Evolutionary conservation across 1,140 invertebrate genomes (phyloP).

Genomic region (Bombus picipes): DNA sequence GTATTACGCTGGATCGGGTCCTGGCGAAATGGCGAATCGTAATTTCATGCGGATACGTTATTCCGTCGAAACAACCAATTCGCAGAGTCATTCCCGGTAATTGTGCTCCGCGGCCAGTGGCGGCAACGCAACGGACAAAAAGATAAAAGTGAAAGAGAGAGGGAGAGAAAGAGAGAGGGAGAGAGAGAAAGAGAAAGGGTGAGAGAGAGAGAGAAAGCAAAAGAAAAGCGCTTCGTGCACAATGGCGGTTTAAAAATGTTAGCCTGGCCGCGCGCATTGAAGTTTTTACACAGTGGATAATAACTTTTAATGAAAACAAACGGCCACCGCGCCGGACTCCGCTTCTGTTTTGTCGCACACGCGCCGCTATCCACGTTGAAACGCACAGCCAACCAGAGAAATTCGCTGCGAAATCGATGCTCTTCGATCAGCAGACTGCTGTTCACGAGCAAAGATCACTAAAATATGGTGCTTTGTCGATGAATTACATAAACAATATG

Average conservation of each 20-base stretch:
- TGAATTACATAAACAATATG: background rate
- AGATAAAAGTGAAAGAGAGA: background rate
- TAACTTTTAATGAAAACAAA: constrained; percentile 71
- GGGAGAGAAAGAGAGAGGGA: background rate
- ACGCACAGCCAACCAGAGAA: background rate
- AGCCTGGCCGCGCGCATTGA: constrained; percentile 50
- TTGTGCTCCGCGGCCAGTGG: constrained; percentile 12
- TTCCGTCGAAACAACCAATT: constrained; percentile 51
- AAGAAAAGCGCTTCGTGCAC: constrained; percentile 51
- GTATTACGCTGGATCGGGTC: constrained; percentile 11
- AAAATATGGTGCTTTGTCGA: too few relatives aligned
- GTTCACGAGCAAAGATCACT: too few relatives aligned
- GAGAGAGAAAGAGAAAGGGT: background rate
- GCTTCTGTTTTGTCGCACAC: constrained; percentile 38
- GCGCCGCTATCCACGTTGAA: constrained; percentile 3
- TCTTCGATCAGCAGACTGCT: constrained; percentile 36
- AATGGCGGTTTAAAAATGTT: constrained; percentile 66
- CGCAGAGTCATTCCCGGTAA: constrained; percentile 50
- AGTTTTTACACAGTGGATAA: constrained; percentile 63
- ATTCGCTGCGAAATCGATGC: constrained; percentile 42
- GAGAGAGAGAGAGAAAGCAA: background rate
- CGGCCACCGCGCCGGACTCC: constrained; percentile 23
- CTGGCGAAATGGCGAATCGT: constrained; percentile 34
- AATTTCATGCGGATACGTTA: constrained; percentile 55
- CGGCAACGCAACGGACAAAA: background rate